Conservation (phyloP, 2,888 invertebrate genomes). For the Seira musarum region DNA sequence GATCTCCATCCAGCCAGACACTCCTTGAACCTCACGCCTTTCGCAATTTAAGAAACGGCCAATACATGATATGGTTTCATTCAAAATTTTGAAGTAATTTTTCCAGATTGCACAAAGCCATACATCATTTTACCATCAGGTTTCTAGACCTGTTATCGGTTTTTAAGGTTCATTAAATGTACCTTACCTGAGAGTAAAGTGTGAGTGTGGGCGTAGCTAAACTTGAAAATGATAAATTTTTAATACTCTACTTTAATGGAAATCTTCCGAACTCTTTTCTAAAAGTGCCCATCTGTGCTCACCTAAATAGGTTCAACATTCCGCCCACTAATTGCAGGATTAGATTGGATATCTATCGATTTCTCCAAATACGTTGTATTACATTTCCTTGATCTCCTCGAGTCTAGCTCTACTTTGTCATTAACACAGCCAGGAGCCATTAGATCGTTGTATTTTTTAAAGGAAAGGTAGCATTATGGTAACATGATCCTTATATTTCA, state of each 20-base stretch:
- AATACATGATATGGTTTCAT: background rate
- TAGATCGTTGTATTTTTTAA: conserved; percentile 8
- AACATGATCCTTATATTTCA: conserved; percentile 38
- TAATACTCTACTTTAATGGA: background rate
- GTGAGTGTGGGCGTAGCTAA: conserved; percentile 44
- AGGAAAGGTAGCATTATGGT: conserved; percentile 55
- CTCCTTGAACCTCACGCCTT: conserved; percentile 65
- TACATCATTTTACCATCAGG: conserved; percentile 15
- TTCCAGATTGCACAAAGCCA: too few relatives aligned
- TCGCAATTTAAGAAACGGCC: conserved; percentile 61
- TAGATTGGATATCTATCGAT: conserved; percentile 23
- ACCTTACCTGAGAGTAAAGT: too few relatives aligned
- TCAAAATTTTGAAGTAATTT: too few relatives aligned
- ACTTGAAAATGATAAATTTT: conserved; percentile 42
- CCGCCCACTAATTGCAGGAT: conserved; percentile 48
- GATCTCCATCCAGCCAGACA: conserved; percentile 56
- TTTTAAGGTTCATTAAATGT: too few relatives aligned
- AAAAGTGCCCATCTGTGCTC: too few relatives aligned
- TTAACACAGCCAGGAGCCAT: conserved; percentile 34
- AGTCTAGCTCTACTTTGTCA: conserved; percentile 40
- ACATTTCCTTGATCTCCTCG: conserved; percentile 38
- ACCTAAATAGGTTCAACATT: background rate
- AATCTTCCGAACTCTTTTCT: too few relatives aligned
- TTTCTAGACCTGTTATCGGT: too few relatives aligned
- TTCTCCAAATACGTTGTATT: too few relatives aligned